Percentiles rank a stretch among this genome's conserved stretches.
Conservation (phyloP, 1,140 invertebrate genomes). For the Panagrolaimus sp. region DNA sequence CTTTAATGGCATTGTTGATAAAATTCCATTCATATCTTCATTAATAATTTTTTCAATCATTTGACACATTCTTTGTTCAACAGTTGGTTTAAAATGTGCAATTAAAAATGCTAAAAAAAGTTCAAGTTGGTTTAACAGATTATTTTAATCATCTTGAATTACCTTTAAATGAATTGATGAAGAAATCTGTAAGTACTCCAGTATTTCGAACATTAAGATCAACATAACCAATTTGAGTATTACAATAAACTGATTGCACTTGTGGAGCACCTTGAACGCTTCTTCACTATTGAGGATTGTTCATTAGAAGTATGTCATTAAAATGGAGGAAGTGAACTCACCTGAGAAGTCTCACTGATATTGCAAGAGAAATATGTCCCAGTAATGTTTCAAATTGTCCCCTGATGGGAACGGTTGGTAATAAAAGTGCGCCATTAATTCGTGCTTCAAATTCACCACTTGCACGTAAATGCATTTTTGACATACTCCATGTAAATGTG, state of each 20-base stretch:
- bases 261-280: slow-evolving; percentile 49
- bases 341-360: slow-evolving; percentile 56
- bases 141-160: slow-evolving; percentile 3
- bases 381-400: slow-evolving; percentile 54
- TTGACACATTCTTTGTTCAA: slow-evolving; percentile 57
- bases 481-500: slow-evolving; percentile 57
- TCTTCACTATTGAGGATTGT: slow-evolving; percentile 48
- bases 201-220: slow-evolving; percentile 57
- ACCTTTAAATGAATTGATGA: slow-evolving; percentile 57
- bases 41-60: slow-evolving; percentile 57
- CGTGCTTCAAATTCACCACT: slow-evolving; percentile 53
- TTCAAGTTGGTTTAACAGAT: neutral
- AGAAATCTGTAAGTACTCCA: slow-evolving; percentile 57
- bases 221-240: slow-evolving; percentile 54
- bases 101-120: slow-evolving; percentile 53
- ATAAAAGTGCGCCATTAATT: slow-evolving; percentile 48
- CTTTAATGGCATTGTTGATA: slow-evolving; percentile 56
- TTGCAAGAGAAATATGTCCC: slow-evolving; percentile 50
- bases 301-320: neutral
- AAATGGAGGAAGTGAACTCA: slow-evolving; percentile 17
- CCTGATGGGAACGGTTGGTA: slow-evolving; percentile 55
- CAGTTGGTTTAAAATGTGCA: slow-evolving; percentile 54
- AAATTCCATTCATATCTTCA: slow-evolving; percentile 52
- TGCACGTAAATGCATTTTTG: slow-evolving; percentile 55
- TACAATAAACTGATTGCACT: slow-evolving; percentile 49